phyloP scores from a whole-genome alignment of 2,113 vertebrate species.

The Semnornis frantzii region DNA sequence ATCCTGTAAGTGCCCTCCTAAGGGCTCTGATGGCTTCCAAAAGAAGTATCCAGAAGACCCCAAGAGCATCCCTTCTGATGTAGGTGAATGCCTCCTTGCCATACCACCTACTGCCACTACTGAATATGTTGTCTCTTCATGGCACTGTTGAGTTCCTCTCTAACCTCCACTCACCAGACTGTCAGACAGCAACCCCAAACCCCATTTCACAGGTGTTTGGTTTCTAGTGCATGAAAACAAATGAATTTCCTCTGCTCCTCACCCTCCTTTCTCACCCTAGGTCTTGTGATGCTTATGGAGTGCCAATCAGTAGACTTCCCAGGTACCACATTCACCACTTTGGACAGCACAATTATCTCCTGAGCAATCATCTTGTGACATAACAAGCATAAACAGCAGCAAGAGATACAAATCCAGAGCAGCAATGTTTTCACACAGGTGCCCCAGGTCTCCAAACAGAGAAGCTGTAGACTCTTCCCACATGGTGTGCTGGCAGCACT shows the following conservation, averaged over 20 bases:
- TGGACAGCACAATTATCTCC: neutral
- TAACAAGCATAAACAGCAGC: neutral
- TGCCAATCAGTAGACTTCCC: neutral
- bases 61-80: neutral
- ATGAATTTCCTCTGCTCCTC: neutral
- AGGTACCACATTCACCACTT: neutral
- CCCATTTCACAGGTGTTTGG: neutral
- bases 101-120: neutral
- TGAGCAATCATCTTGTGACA: neutral
- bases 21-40: neutral
- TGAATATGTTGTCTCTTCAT: neutral
- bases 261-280: neutral
- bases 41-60: neutral
- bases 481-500: neutral
- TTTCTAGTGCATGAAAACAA: neutral
- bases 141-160: neutral
- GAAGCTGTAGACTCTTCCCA: neutral
- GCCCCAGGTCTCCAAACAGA: slow-evolving; percentile 16
- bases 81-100: neutral
- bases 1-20: too few relatives aligned
- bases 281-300: neutral
- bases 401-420: slow-evolving; percentile 14
- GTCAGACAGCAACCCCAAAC: neutral
- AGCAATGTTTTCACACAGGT: slow-evolving; percentile 36
- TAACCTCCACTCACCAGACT: neutral